Evolutionary conservation across 2,888 invertebrate species (phyloP).

Genomic region (Doris montereyensis): DNA sequence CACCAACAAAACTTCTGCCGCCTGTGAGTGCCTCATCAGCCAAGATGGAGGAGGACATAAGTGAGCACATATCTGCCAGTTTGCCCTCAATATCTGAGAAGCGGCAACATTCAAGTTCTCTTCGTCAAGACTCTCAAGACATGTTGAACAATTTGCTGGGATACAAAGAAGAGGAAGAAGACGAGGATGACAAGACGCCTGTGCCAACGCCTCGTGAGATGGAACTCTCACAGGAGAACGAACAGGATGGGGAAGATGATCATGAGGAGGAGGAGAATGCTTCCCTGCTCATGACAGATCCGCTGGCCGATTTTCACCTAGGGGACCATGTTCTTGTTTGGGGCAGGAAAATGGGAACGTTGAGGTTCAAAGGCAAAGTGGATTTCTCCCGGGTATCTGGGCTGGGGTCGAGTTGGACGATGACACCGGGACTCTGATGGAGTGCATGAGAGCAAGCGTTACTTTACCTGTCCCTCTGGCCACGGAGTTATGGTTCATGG

Average conservation of each 20-base stretch:
- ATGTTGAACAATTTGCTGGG: conserved; percentile 30
- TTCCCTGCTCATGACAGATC: conserved; percentile 49
- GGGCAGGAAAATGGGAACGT: conserved; percentile 48
- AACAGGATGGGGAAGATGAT: conserved; percentile 24
- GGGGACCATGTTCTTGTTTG: conserved; percentile 62
- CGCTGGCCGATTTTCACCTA: conserved; percentile 55
- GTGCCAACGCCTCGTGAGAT: conserved; percentile 53
- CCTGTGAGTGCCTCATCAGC: conserved; percentile 12
- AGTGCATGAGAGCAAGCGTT: conserved; percentile 53
- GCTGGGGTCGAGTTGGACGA: conserved; percentile 65
- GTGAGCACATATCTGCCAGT: conserved; percentile 49
- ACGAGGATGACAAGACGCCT: conserved; percentile 54
- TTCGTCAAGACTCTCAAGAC: conserved; percentile 36
- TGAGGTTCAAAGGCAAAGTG: conserved; percentile 63
- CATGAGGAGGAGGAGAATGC: conserved; percentile 39
- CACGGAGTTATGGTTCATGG: conserved; percentile 63
- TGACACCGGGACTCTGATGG: conserved; percentile 60
- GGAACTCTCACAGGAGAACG: conserved; percentile 35
- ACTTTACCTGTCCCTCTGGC: conserved; percentile 57
- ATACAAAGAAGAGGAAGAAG: conserved; percentile 43
- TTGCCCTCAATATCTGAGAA: conserved; percentile 51
- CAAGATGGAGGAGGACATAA: conserved; percentile 49
- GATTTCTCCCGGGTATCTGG: conserved; percentile 65
- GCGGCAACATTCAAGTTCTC: conserved; percentile 42
- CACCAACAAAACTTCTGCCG: conserved; percentile 21